These are phyloP conservation scores for Endomychus coccineus DNA, from an alignment of 2,888 invertebrate species.

Conservation along the genomic window DNA sequence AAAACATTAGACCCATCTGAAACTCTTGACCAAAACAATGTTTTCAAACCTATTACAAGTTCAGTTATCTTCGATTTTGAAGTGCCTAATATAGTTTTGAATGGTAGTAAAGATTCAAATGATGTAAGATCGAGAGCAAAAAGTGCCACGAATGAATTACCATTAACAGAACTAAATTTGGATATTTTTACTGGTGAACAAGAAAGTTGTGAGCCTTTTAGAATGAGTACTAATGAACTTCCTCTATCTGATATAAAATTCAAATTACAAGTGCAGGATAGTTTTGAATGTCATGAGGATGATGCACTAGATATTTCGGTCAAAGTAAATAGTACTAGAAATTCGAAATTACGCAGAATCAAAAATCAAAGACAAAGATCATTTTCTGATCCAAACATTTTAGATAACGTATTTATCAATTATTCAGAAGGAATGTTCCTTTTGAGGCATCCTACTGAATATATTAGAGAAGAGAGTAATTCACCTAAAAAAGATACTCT, in stretches of 20 bases:
- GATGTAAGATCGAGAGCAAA: conserved; percentile 36
- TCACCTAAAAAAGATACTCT: not conserved
- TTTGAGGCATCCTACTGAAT: conserved; percentile 30
- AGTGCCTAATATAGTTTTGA: too few species aligned
- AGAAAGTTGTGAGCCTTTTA: conserved; percentile 23
- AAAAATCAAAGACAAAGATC: conserved; percentile 31
- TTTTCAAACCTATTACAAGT: too few species aligned
- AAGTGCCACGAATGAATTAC: conserved; percentile 63
- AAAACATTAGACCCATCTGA: too few species aligned
- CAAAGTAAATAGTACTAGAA: conserved; percentile 20
- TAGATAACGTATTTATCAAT: conserved; percentile 25
- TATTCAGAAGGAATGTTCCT: conserved; percentile 28
- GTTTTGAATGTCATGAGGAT: conserved; percentile 32
- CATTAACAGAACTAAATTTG: conserved; percentile 49
- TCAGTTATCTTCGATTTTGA: too few species aligned
- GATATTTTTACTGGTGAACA: conserved; percentile 34
- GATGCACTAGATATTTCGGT: conserved; percentile 35
- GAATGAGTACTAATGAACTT: conserved; percentile 37
- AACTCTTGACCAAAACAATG: too few species aligned
- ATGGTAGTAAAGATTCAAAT: too few species aligned
- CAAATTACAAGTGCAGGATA: conserved; percentile 17
- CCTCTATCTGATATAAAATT: conserved; percentile 37
- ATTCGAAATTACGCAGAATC: conserved; percentile 8
- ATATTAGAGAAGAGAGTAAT: conserved; percentile 4
- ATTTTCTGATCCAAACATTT: conserved; percentile 41